These are phyloP conservation scores for Hylaeus volcanicus DNA, from an alignment of 1,140 invertebrate genomes.

Conservation along the genomic window DNA sequence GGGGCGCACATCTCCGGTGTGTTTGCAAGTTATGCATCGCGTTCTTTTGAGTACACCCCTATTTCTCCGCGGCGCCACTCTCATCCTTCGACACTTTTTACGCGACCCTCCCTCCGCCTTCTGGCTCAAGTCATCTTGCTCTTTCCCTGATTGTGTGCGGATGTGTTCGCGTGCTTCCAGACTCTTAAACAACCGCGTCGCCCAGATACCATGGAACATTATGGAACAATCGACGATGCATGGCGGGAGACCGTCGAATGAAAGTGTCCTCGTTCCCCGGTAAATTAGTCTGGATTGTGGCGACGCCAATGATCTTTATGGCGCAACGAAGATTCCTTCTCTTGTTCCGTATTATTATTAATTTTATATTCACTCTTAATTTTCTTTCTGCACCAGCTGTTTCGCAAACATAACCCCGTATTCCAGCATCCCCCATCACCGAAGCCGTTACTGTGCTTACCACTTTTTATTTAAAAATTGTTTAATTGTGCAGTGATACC, in stretches of 20 bases:
- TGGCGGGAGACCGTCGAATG: neutral
- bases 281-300: slow-evolving; percentile 35
- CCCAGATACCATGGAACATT: slow-evolving; percentile 48
- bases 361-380: too few relatives aligned
- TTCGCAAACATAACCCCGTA: too few relatives aligned
- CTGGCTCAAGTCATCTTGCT: slow-evolving; percentile 36
- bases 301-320: slow-evolving; percentile 4
- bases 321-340: neutral
- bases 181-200: slow-evolving; percentile 47
- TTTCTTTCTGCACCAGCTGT: too few relatives aligned
- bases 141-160: slow-evolving; percentile 46
- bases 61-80: slow-evolving; percentile 31
- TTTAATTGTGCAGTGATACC: too few relatives aligned
- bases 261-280: slow-evolving; percentile 1
- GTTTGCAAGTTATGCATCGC: slow-evolving; percentile 42
- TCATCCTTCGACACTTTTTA: slow-evolving; percentile 21
- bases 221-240: slow-evolving; percentile 41
- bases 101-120: neutral
- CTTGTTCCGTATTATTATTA: neutral
- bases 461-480: too few relatives aligned
- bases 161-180: slow-evolving; percentile 36
- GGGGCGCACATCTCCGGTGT: neutral
- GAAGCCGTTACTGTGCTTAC: too few relatives aligned
- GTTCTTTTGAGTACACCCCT: slow-evolving; percentile 26
- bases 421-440: too few relatives aligned